Evolutionary conservation across 2,888 invertebrate species (phyloP).

Genomic region (Clistopyga incitator): DNA sequence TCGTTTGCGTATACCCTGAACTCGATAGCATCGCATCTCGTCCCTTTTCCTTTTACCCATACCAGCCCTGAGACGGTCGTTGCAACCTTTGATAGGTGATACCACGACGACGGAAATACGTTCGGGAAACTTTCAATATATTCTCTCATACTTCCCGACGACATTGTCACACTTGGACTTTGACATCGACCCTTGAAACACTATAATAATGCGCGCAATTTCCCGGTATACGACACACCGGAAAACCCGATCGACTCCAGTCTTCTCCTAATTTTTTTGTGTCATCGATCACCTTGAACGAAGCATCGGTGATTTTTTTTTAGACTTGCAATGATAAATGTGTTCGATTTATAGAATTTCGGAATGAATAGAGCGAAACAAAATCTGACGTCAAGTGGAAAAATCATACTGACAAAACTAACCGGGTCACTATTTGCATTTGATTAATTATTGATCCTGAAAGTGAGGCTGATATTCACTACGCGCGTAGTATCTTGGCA

Average conservation of each 20-base stretch:
- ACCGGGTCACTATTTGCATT: too few species aligned
- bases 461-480: background rate
- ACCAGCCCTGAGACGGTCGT: background rate
- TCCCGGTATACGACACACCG: too few species aligned
- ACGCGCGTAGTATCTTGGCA: background rate
- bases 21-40: slow-evolving; percentile 27
- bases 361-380: too few species aligned
- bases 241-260: too few species aligned
- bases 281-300: too few species aligned
- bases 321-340: too few species aligned
- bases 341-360: too few species aligned
- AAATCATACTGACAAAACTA: too few species aligned
- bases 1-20: slow-evolving; percentile 28
- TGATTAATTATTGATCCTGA: background rate
- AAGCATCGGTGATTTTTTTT: too few species aligned
- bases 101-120: background rate
- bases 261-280: too few species aligned
- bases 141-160: background rate
- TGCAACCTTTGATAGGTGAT: slow-evolving; percentile 1
- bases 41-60: slow-evolving; percentile 3
- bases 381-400: too few species aligned
- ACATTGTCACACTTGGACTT: background rate
- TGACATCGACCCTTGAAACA: background rate
- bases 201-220: too few species aligned
- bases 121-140: background rate